Conservation (phyloP, 2,797 vertebrate species). For the Sebastes nivosus region DNA sequence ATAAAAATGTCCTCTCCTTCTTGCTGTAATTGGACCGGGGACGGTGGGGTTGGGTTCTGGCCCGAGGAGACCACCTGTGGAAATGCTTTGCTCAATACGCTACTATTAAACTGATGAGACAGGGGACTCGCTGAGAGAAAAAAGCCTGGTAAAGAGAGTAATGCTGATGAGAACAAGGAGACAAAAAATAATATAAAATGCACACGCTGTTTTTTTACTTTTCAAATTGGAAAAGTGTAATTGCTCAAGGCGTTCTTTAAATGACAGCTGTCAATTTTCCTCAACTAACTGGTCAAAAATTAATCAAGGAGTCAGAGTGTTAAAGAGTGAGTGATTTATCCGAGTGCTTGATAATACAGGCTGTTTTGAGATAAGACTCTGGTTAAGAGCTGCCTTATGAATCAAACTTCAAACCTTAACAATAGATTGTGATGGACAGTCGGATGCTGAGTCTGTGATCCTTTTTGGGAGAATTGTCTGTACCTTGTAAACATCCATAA, state of each 20-base stretch:
- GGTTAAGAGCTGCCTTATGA: background rate
- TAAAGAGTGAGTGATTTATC: background rate
- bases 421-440: background rate
- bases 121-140: constrained; percentile 41
- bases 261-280: constrained; percentile 6
- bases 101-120: constrained; percentile 73
- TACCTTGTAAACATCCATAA: background rate
- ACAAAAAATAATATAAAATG: background rate
- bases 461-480: background rate
- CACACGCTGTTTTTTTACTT: constrained; percentile 6
- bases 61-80: constrained; percentile 72
- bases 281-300: background rate
- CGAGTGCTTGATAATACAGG: background rate
- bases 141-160: constrained; percentile 39
- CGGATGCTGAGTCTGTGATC: background rate
- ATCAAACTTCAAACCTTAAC: background rate
- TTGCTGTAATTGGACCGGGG: constrained; percentile 80
- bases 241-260: background rate
- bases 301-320: background rate
- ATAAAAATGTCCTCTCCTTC: constrained; percentile 73
- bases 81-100: constrained; percentile 70
- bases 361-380: background rate
- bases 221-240: constrained; percentile 4
- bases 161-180: constrained; percentile 46
- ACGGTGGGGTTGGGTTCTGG: constrained; percentile 65